A percentile compares a stretch with the other conserved stretches of the same genome.
phyloP scores from a whole-genome alignment of 2,113 vertebrate species.

The Prolemur simus region DNA sequence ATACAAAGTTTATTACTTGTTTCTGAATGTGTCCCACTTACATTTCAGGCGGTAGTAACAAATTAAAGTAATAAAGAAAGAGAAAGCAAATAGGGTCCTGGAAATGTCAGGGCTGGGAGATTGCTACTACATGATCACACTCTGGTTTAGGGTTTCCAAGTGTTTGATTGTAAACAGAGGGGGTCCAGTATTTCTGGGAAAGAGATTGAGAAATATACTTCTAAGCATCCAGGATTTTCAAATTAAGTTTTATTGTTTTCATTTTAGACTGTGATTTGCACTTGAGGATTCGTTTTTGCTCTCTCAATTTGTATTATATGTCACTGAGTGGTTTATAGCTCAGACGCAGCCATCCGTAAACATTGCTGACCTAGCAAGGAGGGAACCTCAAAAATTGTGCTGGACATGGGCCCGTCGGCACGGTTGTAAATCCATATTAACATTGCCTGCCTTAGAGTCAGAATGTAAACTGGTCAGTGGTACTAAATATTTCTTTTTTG shows the following conservation, averaged over 20 bases:
- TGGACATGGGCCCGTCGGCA: neutral
- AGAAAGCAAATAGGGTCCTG: neutral
- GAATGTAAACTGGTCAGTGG: neutral
- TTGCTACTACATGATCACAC: too few relatives aligned
- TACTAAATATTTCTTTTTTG: neutral
- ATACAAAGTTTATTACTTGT: neutral
- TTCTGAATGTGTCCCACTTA: neutral
- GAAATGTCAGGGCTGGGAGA: neutral
- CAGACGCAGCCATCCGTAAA: neutral
- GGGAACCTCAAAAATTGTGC: neutral
- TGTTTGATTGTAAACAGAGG: neutral
- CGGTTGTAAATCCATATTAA: neutral
- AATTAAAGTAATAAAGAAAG: neutral
- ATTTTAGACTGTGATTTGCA: neutral
- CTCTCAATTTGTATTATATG: neutral
- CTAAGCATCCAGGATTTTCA: neutral
- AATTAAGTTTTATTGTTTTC: constrained; percentile 1
- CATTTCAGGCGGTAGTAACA: neutral
- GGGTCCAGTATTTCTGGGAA: neutral
- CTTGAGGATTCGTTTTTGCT: neutral
- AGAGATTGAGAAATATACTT: neutral
- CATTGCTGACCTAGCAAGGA: neutral
- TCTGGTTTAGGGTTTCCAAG: neutral
- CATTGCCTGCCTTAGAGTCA: neutral
- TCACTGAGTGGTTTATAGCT: neutral